Conservation (phyloP, 2,797 vertebrate genomes). For the Avahi laniger region DNA sequence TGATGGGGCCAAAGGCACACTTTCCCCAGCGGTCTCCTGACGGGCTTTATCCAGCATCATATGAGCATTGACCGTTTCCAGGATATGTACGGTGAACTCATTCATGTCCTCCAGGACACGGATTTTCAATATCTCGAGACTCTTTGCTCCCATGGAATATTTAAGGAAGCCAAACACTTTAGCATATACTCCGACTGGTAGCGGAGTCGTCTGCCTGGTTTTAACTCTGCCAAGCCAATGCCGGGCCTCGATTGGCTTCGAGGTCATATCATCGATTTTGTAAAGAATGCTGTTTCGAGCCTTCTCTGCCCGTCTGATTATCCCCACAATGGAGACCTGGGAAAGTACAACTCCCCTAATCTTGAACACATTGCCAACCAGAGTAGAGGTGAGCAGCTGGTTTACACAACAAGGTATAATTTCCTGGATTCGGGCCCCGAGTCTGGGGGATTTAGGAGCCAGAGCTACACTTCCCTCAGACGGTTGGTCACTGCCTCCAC, state of each 20-base stretch:
- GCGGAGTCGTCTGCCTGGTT: background rate
- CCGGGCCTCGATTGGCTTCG: constrained; percentile 89
- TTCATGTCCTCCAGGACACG: constrained; percentile 92
- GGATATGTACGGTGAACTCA: constrained; percentile 91
- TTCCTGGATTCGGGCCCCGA: constrained; percentile 85
- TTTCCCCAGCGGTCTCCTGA: background rate
- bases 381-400: constrained; percentile 90
- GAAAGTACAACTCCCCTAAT: constrained; percentile 90
- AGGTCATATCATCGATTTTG: constrained; percentile 93
- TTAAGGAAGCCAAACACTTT: constrained; percentile 12
- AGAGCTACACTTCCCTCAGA: background rate
- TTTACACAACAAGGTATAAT: constrained; percentile 93
- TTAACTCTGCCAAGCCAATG: constrained; percentile 91
- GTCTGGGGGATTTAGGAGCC: rapidly evolving
- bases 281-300: constrained; percentile 93
- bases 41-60: constrained; percentile 84
- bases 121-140: constrained; percentile 91
- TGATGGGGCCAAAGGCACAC: too few relatives aligned
- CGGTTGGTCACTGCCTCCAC: background rate
- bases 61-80: constrained; percentile 91
- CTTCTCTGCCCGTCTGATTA: constrained; percentile 91
- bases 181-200: background rate
- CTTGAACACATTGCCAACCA: constrained; percentile 89
- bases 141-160: constrained; percentile 66
- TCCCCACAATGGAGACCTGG: constrained; percentile 90